Conservation (phyloP, 2,888 invertebrate genomes). For the Pammene fasciana region DNA sequence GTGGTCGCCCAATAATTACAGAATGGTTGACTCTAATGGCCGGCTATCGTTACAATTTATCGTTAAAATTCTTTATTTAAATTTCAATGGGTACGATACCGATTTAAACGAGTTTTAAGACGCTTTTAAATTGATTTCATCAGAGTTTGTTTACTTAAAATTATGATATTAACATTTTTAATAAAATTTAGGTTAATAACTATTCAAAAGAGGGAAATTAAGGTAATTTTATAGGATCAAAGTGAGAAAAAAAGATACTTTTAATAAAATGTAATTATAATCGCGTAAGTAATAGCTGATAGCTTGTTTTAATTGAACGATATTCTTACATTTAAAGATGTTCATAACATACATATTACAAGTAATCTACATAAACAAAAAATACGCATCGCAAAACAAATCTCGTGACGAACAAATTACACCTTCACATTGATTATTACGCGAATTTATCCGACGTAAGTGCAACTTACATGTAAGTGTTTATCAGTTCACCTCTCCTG, state of each 20-base stretch:
- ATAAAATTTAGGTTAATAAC: constrained; percentile 19
- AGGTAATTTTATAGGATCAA: constrained; percentile 7
- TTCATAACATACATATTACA: not conserved
- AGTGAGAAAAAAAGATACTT: not conserved
- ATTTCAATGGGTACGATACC: constrained; percentile 55
- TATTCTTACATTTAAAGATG: not conserved
- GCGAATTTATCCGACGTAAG: constrained; percentile 34
- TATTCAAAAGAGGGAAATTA: constrained; percentile 13
- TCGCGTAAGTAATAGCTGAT: not conserved
- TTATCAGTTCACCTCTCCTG: constrained; percentile 65
- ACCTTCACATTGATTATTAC: constrained; percentile 35
- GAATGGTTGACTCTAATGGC: constrained; percentile 66
- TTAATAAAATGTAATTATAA: not conserved
- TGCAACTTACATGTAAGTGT: constrained; percentile 46
- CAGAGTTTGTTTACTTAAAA: constrained; percentile 61
- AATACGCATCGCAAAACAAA: constrained; percentile 11
- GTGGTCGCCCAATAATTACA: constrained; percentile 65
- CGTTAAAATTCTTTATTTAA: constrained; percentile 64
- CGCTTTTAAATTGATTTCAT: constrained; percentile 60
- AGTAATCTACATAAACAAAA: not conserved
- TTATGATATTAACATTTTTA: constrained; percentile 60
- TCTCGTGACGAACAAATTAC: constrained; percentile 26
- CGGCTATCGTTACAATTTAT: constrained; percentile 65
- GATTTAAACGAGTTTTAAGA: constrained; percentile 52
- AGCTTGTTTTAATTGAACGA: not conserved